These are phyloP conservation scores for Rachycentron canadum DNA, from an alignment of 2,797 vertebrate genomes.

Conservation along the genomic window DNA sequence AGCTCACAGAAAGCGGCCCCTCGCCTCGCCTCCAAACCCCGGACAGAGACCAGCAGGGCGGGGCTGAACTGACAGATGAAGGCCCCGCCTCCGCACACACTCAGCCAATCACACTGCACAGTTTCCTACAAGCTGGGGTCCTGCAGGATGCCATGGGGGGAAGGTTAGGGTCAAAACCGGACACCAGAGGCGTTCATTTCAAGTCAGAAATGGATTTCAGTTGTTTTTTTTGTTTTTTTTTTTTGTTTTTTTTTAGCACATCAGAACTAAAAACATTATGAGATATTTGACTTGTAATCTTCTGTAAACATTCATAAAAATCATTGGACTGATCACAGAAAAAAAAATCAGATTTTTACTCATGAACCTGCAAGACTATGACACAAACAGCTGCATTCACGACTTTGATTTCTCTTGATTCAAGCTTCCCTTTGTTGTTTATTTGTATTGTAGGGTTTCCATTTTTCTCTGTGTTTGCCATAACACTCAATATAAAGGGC, in stretches of 20 bases:
- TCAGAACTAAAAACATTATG: too few species aligned
- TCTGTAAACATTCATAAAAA: background rate
- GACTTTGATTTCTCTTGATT: too few species aligned
- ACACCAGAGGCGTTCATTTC: background rate
- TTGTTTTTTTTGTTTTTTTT: too few species aligned
- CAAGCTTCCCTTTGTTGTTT: background rate
- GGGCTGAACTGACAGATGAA: slow-evolving; percentile 48
- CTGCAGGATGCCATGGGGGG: slow-evolving; percentile 14
- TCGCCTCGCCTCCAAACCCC: slow-evolving; percentile 59
- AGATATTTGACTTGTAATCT: background rate
- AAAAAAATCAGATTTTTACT: background rate
- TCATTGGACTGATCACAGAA: background rate
- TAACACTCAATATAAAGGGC: background rate
- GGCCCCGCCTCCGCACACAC: slow-evolving; percentile 52
- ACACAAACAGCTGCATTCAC: background rate
- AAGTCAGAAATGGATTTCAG: background rate
- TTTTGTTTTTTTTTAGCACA: too few species aligned
- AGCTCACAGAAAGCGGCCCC: slow-evolving; percentile 62
- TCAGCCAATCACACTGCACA: slow-evolving; percentile 46
- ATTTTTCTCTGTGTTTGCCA: background rate
- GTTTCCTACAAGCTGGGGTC: slow-evolving; percentile 3
- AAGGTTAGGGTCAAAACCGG: slow-evolving; percentile 2
- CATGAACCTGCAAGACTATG: too few species aligned
- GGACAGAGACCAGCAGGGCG: slow-evolving; percentile 63
- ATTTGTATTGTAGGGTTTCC: background rate